Evolutionary conservation across 2,797 vertebrate genomes (phyloP), one percentile per base, ranked within the genome.

Genomic region (Rachycentron canadum): DNA sequence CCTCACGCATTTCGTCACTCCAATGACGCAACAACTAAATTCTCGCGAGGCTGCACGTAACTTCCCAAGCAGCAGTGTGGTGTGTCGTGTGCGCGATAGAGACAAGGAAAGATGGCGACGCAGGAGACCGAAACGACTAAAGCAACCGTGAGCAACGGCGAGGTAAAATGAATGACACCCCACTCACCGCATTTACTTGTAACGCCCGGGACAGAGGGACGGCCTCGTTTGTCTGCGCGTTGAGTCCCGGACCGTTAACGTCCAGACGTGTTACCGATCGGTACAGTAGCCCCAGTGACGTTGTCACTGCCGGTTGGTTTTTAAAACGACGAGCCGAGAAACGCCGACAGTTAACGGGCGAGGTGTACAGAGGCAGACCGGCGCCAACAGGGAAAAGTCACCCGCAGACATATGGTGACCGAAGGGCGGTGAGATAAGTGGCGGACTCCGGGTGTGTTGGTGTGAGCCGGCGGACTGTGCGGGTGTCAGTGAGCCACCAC

Each of bases 91-190:
- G 92, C 88, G 91, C 85, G 93, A 93, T 74, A 91, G 92, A 94
- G 94, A 95, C 91, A 85, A 91, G 91, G 91, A 94, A 96, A 96
- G 95, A 96, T 96, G 95, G 95, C 95, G 95, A 93, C 94, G 90
- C 95, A 94, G 95, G 95, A 93, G 92, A 94, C 88, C 69, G 91
- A 92, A 86, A 91, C 89, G 66, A 36, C 90, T 50, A 90, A 93
- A 82, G 82, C 86, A 34, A 73, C 86, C 81, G 89, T 88, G 73
- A 94, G 93, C 91, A 96, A 96, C 91, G 95, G 95, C 92, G 95
- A 96, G 95, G 95, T 96, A 95, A 95, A 90, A 89, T 83, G 56
- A 88, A 86, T 88, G 81, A 92, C 88, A 88, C 16, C 28, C 14
- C 55, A 11, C 3, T 16, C 45, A 14, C 19, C 2, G 7, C 32